Evolutionary conservation across 1,140 invertebrate genomes (phyloP).

Genomic region (Papilio xuthus): DNA sequence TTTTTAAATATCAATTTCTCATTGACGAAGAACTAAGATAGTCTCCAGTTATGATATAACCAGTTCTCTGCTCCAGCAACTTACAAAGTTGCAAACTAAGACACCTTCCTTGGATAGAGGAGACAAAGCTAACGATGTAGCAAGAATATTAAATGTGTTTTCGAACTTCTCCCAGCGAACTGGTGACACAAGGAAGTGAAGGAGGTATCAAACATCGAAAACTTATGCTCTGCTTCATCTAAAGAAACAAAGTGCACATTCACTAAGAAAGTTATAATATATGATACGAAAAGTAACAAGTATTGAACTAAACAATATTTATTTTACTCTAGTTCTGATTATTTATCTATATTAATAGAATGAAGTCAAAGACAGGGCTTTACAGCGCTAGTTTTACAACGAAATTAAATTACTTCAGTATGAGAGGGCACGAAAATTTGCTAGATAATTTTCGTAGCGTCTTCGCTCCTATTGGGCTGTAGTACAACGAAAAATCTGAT

Average conservation of each 20-base stretch:
- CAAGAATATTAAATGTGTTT: constrained; percentile 28
- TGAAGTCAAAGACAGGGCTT: too few species aligned
- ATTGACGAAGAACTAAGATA: background rate
- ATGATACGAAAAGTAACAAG: background rate
- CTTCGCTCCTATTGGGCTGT: too few species aligned
- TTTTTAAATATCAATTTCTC: background rate
- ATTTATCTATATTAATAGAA: background rate
- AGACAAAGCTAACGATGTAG: constrained; percentile 27
- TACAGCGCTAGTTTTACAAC: too few species aligned
- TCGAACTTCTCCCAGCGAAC: constrained; percentile 9
- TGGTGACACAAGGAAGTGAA: constrained; percentile 12
- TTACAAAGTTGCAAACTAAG: constrained; percentile 22
- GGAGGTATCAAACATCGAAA: constrained; percentile 18
- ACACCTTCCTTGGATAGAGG: constrained; percentile 15
- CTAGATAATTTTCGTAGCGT: too few species aligned
- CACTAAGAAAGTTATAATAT: background rate
- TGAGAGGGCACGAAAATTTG: too few species aligned
- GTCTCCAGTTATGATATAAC: constrained; percentile 9
- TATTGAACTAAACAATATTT: background rate
- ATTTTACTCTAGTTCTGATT: background rate
- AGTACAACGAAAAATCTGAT: too few species aligned
- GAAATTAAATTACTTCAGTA: too few species aligned
- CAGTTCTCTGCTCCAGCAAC: background rate
- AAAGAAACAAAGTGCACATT: background rate
- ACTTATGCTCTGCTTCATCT: background rate